Conservation (phyloP, 2,888 invertebrate species). For the Empis stercorea region DNA sequence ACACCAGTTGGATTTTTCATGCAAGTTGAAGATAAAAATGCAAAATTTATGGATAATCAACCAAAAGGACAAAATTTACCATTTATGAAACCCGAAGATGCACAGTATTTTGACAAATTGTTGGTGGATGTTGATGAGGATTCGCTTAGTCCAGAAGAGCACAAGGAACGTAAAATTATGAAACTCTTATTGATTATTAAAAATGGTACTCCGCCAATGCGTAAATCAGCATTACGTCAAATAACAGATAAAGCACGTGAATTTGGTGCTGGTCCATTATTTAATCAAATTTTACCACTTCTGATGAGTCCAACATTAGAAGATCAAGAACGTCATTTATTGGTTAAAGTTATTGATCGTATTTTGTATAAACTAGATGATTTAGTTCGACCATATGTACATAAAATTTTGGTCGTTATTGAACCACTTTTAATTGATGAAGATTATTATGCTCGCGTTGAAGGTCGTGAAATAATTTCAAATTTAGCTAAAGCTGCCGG, state of each 20-base stretch:
- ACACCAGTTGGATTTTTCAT: slow-evolving; percentile 92
- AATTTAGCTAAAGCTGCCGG: slow-evolving; percentile 99
- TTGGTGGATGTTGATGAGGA: slow-evolving; percentile 98
- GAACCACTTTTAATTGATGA: slow-evolving; percentile 98
- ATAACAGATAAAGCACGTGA: slow-evolving; percentile 98
- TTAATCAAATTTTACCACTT: slow-evolving; percentile 96
- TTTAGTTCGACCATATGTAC: slow-evolving; percentile 96
- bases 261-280: slow-evolving; percentile 95
- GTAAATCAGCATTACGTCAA: slow-evolving; percentile 92
- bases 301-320: slow-evolving; percentile 99
- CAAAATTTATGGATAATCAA: slow-evolving; percentile 86
- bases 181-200: slow-evolving; percentile 95
- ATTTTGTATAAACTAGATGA: slow-evolving; percentile 98
- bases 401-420: slow-evolving; percentile 98
- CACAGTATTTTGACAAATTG: slow-evolving; percentile 98
- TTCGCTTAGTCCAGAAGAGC: slow-evolving; percentile 85
- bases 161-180: slow-evolving; percentile 99
- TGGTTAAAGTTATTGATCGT: slow-evolving; percentile 97
- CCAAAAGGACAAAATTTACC: slow-evolving; percentile 92
- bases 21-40: slow-evolving; percentile 78
- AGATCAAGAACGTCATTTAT: slow-evolving; percentile 96
- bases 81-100: slow-evolving; percentile 98
- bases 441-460: slow-evolving; percentile 99
- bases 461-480: slow-evolving; percentile 97
- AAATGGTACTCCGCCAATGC: slow-evolving; percentile 99